phyloP scores from a whole-genome alignment of 2,888 invertebrate genomes.

The Drosophila pullipes region DNA sequence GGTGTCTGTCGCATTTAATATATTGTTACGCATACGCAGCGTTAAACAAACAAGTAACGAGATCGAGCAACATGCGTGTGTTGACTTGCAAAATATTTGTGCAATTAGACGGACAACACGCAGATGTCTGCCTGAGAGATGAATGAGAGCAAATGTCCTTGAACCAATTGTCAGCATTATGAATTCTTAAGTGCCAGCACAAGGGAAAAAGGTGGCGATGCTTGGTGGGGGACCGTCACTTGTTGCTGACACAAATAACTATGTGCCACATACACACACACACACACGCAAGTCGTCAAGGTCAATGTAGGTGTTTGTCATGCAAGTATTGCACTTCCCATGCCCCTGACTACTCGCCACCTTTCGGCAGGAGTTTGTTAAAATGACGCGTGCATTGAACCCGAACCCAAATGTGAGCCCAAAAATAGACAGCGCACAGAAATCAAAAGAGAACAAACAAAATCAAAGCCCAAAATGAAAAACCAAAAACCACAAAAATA shows the following conservation, averaged over 20 bases:
- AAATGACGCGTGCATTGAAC: constrained; percentile 70
- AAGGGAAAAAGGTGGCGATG: not conserved
- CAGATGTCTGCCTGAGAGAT: constrained; percentile 27
- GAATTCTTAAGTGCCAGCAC: constrained; percentile 4
- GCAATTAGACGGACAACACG: constrained; percentile 39
- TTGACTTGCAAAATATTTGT: constrained; percentile 41
- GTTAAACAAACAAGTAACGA: constrained; percentile 43
- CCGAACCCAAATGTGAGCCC: constrained; percentile 17
- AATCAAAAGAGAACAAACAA: constrained; percentile 7
- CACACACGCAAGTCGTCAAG: constrained; percentile 43
- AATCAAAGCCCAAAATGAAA: constrained; percentile 6
- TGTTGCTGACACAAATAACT: constrained; percentile 56
- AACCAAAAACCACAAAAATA: constrained; percentile 8
- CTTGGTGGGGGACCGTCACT: constrained; percentile 36
- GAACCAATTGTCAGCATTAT: constrained; percentile 63
- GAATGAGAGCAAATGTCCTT: constrained; percentile 63
- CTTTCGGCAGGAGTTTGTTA: not conserved
- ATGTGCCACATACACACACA: not conserved
- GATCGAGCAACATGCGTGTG: constrained; percentile 16
- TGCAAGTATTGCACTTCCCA: not conserved
- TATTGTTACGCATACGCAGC: constrained; percentile 67
- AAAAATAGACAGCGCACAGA: constrained; percentile 10
- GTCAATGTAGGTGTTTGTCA: constrained; percentile 46
- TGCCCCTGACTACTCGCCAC: not conserved
- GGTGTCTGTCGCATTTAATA: constrained; percentile 39